Evolutionary conservation across 2,888 invertebrate species (phyloP).

Genomic region (Diaphora mendica): DNA sequence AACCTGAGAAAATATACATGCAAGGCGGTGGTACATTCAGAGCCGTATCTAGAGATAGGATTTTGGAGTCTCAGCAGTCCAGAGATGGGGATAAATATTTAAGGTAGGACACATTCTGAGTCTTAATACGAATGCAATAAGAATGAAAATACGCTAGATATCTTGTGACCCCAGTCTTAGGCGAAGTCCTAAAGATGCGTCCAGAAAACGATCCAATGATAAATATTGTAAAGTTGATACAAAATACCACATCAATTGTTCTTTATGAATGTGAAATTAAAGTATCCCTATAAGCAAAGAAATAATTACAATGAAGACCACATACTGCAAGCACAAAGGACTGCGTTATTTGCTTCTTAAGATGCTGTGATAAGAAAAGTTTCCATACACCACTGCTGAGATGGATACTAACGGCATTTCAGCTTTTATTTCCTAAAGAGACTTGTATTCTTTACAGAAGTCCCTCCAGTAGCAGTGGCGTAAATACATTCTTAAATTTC

Average conservation of each 20-base stretch:
- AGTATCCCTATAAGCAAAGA: too few species aligned
- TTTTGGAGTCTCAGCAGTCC: conserved; percentile 77
- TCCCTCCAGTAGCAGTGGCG: too few species aligned
- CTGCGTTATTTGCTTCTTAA: too few species aligned
- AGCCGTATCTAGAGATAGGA: conserved; percentile 80
- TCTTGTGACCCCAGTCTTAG: neutral
- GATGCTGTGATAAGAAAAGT: too few species aligned
- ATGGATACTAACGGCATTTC: too few species aligned
- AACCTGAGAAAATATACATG: conserved; percentile 80
- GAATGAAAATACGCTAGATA: neutral
- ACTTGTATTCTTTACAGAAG: too few species aligned
- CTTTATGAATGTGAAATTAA: too few species aligned
- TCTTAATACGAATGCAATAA: neutral
- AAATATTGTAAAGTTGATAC: neutral
- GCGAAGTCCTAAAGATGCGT: neutral
- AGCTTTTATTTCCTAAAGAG: too few species aligned
- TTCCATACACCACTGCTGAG: too few species aligned
- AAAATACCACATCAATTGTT: too few species aligned
- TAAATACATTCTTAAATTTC: neutral
- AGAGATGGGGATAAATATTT: conserved; percentile 80
- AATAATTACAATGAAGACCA: too few species aligned
- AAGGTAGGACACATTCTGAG: conserved; percentile 59
- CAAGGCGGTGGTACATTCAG: conserved; percentile 83
- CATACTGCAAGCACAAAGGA: too few species aligned
- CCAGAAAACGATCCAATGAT: neutral